Base-by-base conservation (phyloP, 2,113 vertebrate genomes). In the Micromys minutus region DNA sequence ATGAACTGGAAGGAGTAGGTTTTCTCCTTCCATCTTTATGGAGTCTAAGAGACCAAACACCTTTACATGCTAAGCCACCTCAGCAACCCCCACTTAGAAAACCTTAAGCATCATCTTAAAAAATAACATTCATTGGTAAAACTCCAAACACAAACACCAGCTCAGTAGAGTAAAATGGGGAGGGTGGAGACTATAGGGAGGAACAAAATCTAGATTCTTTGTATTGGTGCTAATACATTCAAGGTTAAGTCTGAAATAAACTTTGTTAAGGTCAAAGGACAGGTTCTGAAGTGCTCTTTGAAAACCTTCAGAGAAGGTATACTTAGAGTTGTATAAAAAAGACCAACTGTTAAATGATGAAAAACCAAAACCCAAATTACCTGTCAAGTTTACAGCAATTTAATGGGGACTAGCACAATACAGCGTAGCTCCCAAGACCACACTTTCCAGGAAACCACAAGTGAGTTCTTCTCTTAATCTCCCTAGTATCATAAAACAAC, bases 261-360 rank as follows among this genome's bases (percentile, higher is more conserved):
- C 59, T 76, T 26, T 57, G n/a, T 69, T 89, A 65, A 63, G 19
- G n/a, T 55, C n/a, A 45, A 95, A 94, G 69, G 79, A 81, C 59
- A 65, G 42, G n/a, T 47, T 91, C 0, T 45, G 63, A 69, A 55
- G 29, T 71, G 31, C 90, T 45, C 26, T 22, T 88, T n/a, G 50
- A 81, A 93, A 96, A 87, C 50, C 29, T 96, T 97, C 39, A 42
- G n/a, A n/a, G n/a, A 0, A 88, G 45, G 94, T 39, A 74, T 94
- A 76, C 52, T 87, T 45, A 81, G 5, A 91, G 45, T 34, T 80
- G 5, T 34, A 65, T 63, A 67, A 59, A 81, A 91, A 93, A 81
- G 72, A 55, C n/a, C 72, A 93, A 77, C 77, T 59, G 87, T 21
- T 45, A 86, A 80, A 77, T 83, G 42, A 72, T 50, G 80, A 90